Conservation (phyloP, 2,888 invertebrate species). For the Eledone cirrhosa region DNA sequence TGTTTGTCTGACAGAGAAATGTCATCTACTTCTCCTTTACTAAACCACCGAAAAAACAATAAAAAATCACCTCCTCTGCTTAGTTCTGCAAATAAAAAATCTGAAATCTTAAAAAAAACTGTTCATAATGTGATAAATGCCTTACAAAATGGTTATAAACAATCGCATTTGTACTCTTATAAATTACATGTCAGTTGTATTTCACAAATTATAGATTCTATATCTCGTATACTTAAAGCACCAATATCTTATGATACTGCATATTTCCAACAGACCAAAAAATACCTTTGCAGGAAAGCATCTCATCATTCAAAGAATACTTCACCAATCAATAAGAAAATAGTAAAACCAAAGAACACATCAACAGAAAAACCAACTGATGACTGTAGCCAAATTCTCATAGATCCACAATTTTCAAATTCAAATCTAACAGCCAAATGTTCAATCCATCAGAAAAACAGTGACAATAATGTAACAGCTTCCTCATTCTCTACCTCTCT, state of each 20-base stretch:
- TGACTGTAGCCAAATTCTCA: too few species aligned
- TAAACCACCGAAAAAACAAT: neutral
- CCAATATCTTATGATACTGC: slow-evolving; percentile 12
- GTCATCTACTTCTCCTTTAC: neutral
- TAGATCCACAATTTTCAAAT: too few species aligned
- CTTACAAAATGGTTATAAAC: neutral
- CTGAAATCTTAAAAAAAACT: neutral
- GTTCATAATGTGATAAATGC: neutral
- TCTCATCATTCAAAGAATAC: too few species aligned
- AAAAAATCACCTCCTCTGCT: neutral
- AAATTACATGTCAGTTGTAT: neutral
- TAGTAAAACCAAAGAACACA: too few species aligned
- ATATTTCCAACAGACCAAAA: slow-evolving; percentile 23
- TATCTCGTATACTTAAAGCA: neutral
- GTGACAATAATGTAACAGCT: neutral
- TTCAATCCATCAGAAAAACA: neutral
- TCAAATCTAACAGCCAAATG: too few species aligned
- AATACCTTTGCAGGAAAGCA: neutral
- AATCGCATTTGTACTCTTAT: neutral
- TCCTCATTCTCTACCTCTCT: too few species aligned
- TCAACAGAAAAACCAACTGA: too few species aligned
- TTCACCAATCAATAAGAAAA: too few species aligned
- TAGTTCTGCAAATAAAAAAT: neutral
- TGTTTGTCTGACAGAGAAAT: slow-evolving; percentile 8
- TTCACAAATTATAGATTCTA: slow-evolving; percentile 19